phyloP scores from a whole-genome alignment of 1,140 invertebrate genomes.

The Drosophila teissieri region DNA sequence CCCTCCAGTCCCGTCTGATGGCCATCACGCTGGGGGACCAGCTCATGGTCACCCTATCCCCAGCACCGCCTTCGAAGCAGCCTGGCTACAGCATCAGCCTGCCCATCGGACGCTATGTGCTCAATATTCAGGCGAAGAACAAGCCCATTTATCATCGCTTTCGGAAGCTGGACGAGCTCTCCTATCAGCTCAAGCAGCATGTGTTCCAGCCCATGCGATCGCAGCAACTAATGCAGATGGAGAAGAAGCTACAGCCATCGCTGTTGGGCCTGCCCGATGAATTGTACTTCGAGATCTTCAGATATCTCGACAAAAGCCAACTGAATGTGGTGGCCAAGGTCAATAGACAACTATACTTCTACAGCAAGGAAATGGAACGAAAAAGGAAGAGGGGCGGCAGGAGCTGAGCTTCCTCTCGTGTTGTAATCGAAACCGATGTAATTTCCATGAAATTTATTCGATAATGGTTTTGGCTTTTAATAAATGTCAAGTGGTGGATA shows the following conservation, averaged over 20 bases:
- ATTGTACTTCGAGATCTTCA: constrained; percentile 65
- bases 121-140: constrained; percentile 49
- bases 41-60: constrained; percentile 66
- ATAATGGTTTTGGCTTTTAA: neutral
- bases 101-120: constrained; percentile 66
- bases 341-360: constrained; percentile 38
- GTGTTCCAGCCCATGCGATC: constrained; percentile 72
- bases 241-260: constrained; percentile 47
- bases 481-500: too few species aligned
- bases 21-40: constrained; percentile 61
- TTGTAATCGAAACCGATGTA: neutral
- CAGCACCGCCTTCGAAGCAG: constrained; percentile 22
- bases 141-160: constrained; percentile 61
- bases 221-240: constrained; percentile 51
- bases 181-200: constrained; percentile 56
- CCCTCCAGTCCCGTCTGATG: constrained; percentile 41
- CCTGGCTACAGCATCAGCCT: constrained; percentile 61
- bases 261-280: constrained; percentile 60
- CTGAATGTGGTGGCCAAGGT: constrained; percentile 70
- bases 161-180: constrained; percentile 63
- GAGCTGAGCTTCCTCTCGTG: neutral
- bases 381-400: constrained; percentile 2
- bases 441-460: constrained; percentile 8
- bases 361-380: constrained; percentile 21
- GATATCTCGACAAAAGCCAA: constrained; percentile 49